Base-by-base conservation (phyloP, 2,113 vertebrate genomes). In the Chiloscyllium plagiosum region DNA sequence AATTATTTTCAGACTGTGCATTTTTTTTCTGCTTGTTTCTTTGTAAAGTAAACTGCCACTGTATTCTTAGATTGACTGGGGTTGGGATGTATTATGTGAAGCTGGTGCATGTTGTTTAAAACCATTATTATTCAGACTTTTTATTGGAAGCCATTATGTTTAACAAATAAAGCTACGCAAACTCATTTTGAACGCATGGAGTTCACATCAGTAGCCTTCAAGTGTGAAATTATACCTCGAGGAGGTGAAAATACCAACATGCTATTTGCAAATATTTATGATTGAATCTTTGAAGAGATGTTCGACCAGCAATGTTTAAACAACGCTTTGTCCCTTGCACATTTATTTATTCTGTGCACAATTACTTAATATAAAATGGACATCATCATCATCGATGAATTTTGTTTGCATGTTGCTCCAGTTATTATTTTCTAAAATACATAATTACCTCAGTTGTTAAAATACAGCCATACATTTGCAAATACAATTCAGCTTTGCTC, bases 401-500 rank as follows among this genome's bases (percentile, higher is more conserved):
- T 95, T 72, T 42, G 2, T 52, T 52, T 95, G 37, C 68, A 70
- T 8, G 15, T 95, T 70, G 24, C 69, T 52, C 37, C 52, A 95
- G 68, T 72, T 95, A 72, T 95, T 95, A 72, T 29, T 52, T 70
- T 72, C 42, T 97, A 97, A 98, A 98, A 98, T 98, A 98, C 97
- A 97, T 97, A 98, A 98, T 98, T 97, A 98, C 97, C 97, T 97
- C 96, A 95, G 97, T 98, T 98, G 97, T 97, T 97, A 97, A 98
- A 98, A 97, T 97, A 96, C 97, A 98, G 97, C 97, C 97, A 96
- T 97, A 97, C 97, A 98, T 98, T 98, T 97, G 98, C 97, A 98
- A 98, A 97, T 97, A 97, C 98, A 97, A 98, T 98, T 98, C 98
- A 98, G 98, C 98, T 98, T 97, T 96, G 97, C 97, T 97, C 66